A percentile compares a stretch with the other conserved stretches of the same genome.
Conservation (phyloP, 2,797 vertebrate genomes). For the Pseudochirops cupreus region DNA sequence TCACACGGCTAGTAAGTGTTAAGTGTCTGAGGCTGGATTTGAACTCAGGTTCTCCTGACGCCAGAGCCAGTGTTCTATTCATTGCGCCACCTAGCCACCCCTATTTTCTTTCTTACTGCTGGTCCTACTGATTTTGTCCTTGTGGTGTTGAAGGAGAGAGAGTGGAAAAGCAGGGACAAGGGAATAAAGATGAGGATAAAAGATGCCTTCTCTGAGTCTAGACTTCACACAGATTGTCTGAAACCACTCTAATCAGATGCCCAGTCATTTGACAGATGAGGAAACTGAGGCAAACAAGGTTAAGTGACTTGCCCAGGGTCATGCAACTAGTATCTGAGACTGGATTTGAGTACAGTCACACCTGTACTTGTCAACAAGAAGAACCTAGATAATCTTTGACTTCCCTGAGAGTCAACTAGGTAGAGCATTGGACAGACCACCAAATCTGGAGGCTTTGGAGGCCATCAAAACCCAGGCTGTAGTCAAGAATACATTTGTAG, state of each 20-base stretch:
- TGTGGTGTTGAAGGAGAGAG: not conserved
- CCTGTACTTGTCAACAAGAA: not conserved
- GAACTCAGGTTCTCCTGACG: too few relatives aligned
- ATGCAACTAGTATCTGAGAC: too few relatives aligned
- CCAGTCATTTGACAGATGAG: not conserved
- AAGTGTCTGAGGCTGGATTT: too few relatives aligned
- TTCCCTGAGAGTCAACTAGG: not conserved
- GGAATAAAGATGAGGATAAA: not conserved
- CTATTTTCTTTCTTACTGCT: not conserved
- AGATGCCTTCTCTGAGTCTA: not conserved
- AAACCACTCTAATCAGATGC: not conserved
- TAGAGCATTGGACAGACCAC: not conserved
- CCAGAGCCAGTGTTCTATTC: too few relatives aligned
- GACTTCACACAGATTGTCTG: not conserved
- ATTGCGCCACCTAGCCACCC: too few relatives aligned
- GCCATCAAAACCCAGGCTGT: not conserved
- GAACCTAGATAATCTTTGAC: not conserved
- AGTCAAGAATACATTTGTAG: not conserved
- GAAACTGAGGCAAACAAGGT: too few relatives aligned
- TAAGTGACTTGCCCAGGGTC: too few relatives aligned
- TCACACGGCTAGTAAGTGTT: too few relatives aligned
- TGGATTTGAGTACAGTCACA: too few relatives aligned
- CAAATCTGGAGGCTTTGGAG: not conserved
- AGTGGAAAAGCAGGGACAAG: not conserved
- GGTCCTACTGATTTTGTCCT: not conserved